Evolutionary conservation across 1,140 invertebrate genomes (phyloP).

Genomic region (Drosophila albomicans): DNA sequence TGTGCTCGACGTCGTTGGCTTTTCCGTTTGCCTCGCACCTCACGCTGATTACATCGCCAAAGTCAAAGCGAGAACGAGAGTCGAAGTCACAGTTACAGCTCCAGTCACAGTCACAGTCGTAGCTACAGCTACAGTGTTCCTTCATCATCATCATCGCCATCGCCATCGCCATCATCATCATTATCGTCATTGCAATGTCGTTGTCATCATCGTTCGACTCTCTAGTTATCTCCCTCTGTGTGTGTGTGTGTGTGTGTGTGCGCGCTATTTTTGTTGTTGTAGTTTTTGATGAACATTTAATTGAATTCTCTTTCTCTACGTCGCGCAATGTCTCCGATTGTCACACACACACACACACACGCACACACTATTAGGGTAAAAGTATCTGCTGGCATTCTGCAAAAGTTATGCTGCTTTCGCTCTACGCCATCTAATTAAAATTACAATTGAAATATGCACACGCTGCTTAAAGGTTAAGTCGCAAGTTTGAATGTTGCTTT

Average conservation of each 20-base stretch:
- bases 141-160: slow-evolving; percentile 45
- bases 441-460: slow-evolving; percentile 66
- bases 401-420: slow-evolving; percentile 57
- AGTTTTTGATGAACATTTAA: slow-evolving; percentile 83
- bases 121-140: slow-evolving; percentile 40
- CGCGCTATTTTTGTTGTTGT: slow-evolving; percentile 73
- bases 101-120: slow-evolving; percentile 20
- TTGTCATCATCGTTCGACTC: slow-evolving; percentile 42
- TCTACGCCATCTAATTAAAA: slow-evolving; percentile 71
- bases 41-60: slow-evolving; percentile 60
- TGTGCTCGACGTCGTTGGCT: slow-evolving; percentile 55
- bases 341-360: slow-evolving; percentile 41
- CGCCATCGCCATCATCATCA: slow-evolving; percentile 32
- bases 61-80: not conserved
- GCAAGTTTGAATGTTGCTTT: slow-evolving; percentile 33
- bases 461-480: slow-evolving; percentile 43
- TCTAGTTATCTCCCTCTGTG: slow-evolving; percentile 33
- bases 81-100: slow-evolving; percentile 41
- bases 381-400: slow-evolving; percentile 33
- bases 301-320: slow-evolving; percentile 72
- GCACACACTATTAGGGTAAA: slow-evolving; percentile 14
- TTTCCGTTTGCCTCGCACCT: slow-evolving; percentile 35
- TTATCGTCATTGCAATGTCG: slow-evolving; percentile 43
- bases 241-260: slow-evolving; percentile 38
- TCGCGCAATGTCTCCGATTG: slow-evolving; percentile 55